Evolutionary conservation across 2,888 invertebrate genomes (phyloP), one percentile per base, ranked within the genome.

Genomic region (Hermodice carunculata): DNA sequence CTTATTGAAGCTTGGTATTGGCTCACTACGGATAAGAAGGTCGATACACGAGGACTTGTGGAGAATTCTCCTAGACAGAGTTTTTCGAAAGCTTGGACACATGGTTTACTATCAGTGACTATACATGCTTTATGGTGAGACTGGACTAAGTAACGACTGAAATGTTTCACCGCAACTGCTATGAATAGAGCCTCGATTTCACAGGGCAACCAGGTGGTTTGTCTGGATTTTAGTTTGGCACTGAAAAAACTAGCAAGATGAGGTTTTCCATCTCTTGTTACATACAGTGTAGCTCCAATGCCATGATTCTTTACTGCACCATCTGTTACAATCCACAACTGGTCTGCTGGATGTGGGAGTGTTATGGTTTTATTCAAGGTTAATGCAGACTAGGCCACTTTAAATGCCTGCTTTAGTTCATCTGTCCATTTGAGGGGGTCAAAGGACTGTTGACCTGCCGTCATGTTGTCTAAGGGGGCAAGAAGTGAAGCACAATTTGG

Each of bases 61-160:
- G 37, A 37, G 37, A 37, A 37, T 37, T 37, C 37, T 37, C 64
- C 71, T 48, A 59, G 32, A 31, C 61, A 57, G 5, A 71, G 40
- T 22, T 69, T 67, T 8, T 61, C 58, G 40, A 28, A 61, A 3
- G 63, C 65, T 43, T 67, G 64, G 3, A 62, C 63, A 51, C 67
- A 69, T 1, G 69, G 69, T 48, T 66, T 64, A 28, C 61, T 67
- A 56, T 73, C 69, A 3, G 71, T 67, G 3, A 71, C 56, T 11
- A 73, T 51, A 52, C 67, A 73, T 17, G 66, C 53, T 5, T 24
- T 43, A n/a, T 61, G 53, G 3, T 48, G 37, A 17, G 72, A 73
- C 48, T 76, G 75, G 19, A 74, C 64, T 11, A 75, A 67, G 40
- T 67, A 75, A 8, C 70, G 74, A 49, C 69, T 71, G 53, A 75